Percentiles rank a stretch among this genome's conserved stretches.
Conservation (phyloP, 2,888 invertebrate genomes). For the Hermaeophaga mercurialis region DNA sequence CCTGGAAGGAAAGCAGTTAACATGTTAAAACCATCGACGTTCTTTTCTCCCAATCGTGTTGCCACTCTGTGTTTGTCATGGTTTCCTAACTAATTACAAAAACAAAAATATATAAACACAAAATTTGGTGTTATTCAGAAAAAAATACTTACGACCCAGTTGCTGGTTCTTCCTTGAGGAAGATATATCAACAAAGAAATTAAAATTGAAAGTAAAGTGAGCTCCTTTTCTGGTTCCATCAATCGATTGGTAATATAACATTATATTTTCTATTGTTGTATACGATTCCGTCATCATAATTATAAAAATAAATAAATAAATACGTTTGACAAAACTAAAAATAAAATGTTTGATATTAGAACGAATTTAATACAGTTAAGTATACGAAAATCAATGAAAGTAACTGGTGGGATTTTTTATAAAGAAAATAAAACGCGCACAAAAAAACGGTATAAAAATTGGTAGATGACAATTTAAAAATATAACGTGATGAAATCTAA, state of each 20-base stretch:
- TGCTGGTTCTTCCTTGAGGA: conserved; percentile 66
- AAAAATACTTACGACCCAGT: conserved; percentile 68
- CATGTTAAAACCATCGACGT: conserved; percentile 85
- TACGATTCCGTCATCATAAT: conserved; percentile 82
- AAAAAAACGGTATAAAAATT: too few species aligned
- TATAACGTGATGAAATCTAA: too few species aligned
- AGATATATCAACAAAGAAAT: conserved; percentile 69
- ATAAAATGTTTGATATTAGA: too few species aligned
- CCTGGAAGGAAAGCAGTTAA: conserved; percentile 81
- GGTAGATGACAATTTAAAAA: too few species aligned
- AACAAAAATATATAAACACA: too few species aligned
- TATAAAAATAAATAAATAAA: conserved; percentile 50
- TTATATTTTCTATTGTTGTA: conserved; percentile 63
- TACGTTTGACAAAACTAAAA: background rate
- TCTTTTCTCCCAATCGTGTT: conserved; percentile 68
- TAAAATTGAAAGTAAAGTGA: conserved; percentile 81
- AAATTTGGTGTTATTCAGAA: conserved; percentile 6
- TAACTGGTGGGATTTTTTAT: too few species aligned
- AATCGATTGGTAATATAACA: conserved; percentile 69
- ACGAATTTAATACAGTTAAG: too few species aligned
- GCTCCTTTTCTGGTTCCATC: conserved; percentile 61
- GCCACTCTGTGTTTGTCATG: conserved; percentile 77
- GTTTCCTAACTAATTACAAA: conserved; percentile 76
- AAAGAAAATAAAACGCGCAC: too few species aligned
- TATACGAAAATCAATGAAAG: too few species aligned